A percentile compares a stretch with the other conserved stretches of the same genome.
phyloP scores from a whole-genome alignment of 2,888 invertebrate genomes.

The Matsumyia berberina region DNA sequence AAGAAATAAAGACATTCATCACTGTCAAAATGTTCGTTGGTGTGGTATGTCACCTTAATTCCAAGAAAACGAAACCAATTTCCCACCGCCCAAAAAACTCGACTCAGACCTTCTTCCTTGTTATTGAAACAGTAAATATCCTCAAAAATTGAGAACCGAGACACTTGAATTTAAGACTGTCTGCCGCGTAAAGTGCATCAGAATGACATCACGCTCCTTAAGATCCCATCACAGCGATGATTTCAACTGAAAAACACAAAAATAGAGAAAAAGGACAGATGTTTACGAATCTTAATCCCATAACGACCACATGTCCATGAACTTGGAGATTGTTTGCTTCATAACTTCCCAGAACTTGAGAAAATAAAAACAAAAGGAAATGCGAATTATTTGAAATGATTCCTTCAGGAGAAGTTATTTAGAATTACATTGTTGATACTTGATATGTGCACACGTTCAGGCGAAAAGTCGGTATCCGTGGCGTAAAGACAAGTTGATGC shows the following conservation, averaged over 20 bases:
- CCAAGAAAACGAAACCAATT: background rate
- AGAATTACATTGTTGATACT: conserved; percentile 3
- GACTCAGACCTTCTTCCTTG: background rate
- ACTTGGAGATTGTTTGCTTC: background rate
- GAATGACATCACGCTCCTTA: conserved; percentile 1
- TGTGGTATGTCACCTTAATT: background rate
- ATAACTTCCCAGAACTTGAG: background rate
- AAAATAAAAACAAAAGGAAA: background rate
- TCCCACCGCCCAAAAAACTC: background rate
- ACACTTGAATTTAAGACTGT: conserved; percentile 22
- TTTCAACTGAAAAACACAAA: conserved; percentile 2
- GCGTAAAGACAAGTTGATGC: background rate
- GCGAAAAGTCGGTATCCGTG: background rate
- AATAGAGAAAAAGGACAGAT: conserved; percentile 12
- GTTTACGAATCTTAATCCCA: background rate
- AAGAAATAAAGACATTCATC: background rate
- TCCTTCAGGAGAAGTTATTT: background rate
- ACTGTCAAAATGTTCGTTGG: background rate
- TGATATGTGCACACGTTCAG: background rate
- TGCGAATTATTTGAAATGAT: background rate
- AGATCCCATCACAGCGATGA: background rate
- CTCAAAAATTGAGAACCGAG: conserved; percentile 1
- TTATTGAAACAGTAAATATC: conserved; percentile 24
- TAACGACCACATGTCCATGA: conserved; percentile 18
- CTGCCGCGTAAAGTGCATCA: conserved; percentile 27